Evolutionary conservation across 2,888 invertebrate species (phyloP).

Genomic region (Epinotia bilunana): DNA sequence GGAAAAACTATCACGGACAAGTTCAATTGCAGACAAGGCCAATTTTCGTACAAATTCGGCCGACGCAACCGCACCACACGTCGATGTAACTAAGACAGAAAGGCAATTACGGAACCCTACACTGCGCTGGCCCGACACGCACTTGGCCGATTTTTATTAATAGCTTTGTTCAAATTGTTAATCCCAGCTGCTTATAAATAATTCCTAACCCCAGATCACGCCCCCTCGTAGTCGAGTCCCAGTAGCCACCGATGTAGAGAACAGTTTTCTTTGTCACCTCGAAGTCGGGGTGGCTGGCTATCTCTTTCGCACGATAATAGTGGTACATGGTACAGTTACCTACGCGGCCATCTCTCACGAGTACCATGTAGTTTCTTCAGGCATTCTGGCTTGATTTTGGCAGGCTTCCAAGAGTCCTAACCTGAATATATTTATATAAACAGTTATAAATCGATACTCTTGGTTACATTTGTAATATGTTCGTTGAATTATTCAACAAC

Average conservation of each 20-base stretch:
- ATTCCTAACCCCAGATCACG: conserved; percentile 52
- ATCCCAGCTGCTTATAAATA: conserved; percentile 60
- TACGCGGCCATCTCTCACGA: conserved; percentile 52
- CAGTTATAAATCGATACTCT: too few species aligned
- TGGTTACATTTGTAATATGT: too few species aligned
- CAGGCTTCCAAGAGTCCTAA: conserved; percentile 60
- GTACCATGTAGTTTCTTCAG: conserved; percentile 57
- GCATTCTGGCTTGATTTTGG: conserved; percentile 59
- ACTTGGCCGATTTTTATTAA: too few species aligned
- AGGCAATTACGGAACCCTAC: too few species aligned
- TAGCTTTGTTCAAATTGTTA: too few species aligned
- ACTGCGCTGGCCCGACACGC: too few species aligned
- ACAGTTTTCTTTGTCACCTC: conserved; percentile 60
- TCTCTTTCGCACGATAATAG: conserved; percentile 61
- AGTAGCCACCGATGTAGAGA: conserved; percentile 65
- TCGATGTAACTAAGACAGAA: too few species aligned
- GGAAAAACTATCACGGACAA: too few species aligned
- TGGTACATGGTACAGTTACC: conserved; percentile 57
- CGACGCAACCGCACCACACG: too few species aligned
- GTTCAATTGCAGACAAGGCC: too few species aligned
- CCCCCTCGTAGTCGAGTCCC: conserved; percentile 62
- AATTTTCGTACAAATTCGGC: too few species aligned
- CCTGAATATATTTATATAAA: conserved; percentile 54
- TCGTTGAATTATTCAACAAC: too few species aligned
- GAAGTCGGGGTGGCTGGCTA: conserved; percentile 59